Evolutionary conservation across 2,888 invertebrate species (phyloP).

Genomic region (Cabera pusaria): DNA sequence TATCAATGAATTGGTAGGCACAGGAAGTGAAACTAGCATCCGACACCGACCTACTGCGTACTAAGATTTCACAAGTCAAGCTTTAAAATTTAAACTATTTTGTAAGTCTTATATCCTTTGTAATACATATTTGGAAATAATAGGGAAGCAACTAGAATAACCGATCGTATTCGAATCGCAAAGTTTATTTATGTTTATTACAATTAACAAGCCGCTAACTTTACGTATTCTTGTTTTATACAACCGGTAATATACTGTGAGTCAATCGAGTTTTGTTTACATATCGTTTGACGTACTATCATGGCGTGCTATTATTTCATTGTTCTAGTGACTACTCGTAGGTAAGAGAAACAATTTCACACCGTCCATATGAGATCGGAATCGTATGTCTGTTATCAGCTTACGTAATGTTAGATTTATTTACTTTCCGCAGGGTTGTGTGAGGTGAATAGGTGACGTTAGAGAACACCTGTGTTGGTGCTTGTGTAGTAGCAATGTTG

Average conservation of each 20-base stretch:
- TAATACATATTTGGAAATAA: too few relatives aligned
- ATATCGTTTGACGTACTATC: slow-evolving; percentile 33
- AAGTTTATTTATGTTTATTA: slow-evolving; percentile 30
- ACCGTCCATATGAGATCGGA: slow-evolving; percentile 18
- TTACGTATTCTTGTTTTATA: slow-evolving; percentile 33
- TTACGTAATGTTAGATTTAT: slow-evolving; percentile 6
- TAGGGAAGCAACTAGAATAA: too few relatives aligned
- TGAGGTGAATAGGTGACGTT: slow-evolving; percentile 28
- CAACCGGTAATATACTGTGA: slow-evolving; percentile 34
- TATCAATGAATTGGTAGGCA: slow-evolving; percentile 45
- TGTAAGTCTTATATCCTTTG: too few relatives aligned
- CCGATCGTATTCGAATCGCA: not conserved
- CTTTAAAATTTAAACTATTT: too few relatives aligned
- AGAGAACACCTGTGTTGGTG: slow-evolving; percentile 44
- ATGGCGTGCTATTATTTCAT: slow-evolving; percentile 28
- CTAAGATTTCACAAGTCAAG: slow-evolving; percentile 44
- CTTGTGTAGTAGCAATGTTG: slow-evolving; percentile 42
- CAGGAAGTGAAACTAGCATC: slow-evolving; percentile 58
- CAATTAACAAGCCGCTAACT: slow-evolving; percentile 33
- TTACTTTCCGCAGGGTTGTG: slow-evolving; percentile 6
- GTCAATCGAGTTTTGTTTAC: slow-evolving; percentile 31
- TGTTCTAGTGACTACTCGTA: slow-evolving; percentile 19
- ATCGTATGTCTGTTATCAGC: slow-evolving; percentile 19
- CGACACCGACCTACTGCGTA: slow-evolving; percentile 31
- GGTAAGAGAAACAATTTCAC: slow-evolving; percentile 19